phyloP scores from a whole-genome alignment of 2,888 invertebrate genomes.

The Auanema freiburgensis region DNA sequence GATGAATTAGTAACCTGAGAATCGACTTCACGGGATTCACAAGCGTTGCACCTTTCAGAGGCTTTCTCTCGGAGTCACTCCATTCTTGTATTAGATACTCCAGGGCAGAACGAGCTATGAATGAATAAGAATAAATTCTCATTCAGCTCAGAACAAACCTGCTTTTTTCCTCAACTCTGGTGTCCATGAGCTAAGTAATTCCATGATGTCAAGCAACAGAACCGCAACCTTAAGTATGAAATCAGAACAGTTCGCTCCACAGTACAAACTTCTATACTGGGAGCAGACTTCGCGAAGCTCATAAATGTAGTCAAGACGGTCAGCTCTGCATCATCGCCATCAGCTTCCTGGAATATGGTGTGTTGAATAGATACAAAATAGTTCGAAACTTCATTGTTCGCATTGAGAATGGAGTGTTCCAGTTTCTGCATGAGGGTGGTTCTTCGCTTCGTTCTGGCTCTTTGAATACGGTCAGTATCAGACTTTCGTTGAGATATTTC shows the following conservation, averaged over 20 bases:
- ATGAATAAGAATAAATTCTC: conserved; percentile 8
- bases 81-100: conserved; percentile 30
- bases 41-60: conserved; percentile 20
- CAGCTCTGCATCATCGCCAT: conserved; percentile 15
- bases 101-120: conserved; percentile 34
- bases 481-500: not conserved
- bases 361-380: not conserved
- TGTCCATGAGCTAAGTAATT: too few relatives aligned
- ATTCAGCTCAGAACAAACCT: too few relatives aligned
- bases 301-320: conserved; percentile 10
- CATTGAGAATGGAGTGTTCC: conserved; percentile 16
- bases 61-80: conserved; percentile 17
- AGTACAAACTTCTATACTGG: conserved; percentile 7
- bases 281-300: conserved; percentile 5
- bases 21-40: conserved; percentile 16
- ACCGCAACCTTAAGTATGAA: too few relatives aligned
- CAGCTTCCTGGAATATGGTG: not conserved
- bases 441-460: not conserved
- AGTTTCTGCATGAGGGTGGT: conserved; percentile 13
- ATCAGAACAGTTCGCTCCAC: not conserved
- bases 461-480: not conserved
- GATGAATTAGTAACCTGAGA: conserved; percentile 15
- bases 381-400: not conserved
- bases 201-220: too few relatives aligned
- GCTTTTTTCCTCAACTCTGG: too few relatives aligned